phyloP scores from a whole-genome alignment of 2,113 vertebrate genomes.

The Seriola rivoliana region DNA sequence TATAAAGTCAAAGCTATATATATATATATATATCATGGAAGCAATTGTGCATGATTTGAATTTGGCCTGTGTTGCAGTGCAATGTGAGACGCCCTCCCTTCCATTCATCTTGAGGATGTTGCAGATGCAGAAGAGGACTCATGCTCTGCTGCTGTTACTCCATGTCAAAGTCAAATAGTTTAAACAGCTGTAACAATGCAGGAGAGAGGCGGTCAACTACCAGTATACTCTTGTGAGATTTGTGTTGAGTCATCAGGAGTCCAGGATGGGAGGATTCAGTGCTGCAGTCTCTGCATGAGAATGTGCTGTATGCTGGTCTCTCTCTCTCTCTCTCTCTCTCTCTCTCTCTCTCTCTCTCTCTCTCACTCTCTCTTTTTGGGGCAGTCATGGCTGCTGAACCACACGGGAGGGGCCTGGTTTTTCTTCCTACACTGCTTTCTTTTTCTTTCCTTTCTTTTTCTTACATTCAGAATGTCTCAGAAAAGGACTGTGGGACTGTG shows the following conservation, averaged over 20 bases:
- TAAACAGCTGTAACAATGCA: not conserved
- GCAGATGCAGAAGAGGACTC: not conserved
- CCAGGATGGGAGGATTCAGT: slow-evolving; percentile 14
- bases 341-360: not conserved
- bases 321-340: not conserved
- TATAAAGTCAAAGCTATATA: not conserved
- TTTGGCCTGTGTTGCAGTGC: not conserved
- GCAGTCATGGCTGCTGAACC: not conserved
- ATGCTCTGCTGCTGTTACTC: not conserved
- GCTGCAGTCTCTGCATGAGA: slow-evolving; percentile 56
- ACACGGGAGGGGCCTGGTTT: slow-evolving; percentile 19
- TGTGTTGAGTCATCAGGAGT: slow-evolving; percentile 68
- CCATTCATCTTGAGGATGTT: not conserved
- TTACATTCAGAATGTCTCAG: slow-evolving; percentile 4
- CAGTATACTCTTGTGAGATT: not conserved
- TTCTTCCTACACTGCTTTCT: too few relatives aligned
- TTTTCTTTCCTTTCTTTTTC: not conserved
- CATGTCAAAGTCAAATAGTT: not conserved
- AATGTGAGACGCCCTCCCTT: too few relatives aligned
- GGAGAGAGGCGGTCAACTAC: not conserved
- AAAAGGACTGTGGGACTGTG: not conserved
- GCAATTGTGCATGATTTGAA: not conserved
- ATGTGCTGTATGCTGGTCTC: slow-evolving; percentile 3
- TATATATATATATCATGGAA: not conserved
- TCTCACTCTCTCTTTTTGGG: not conserved